phyloP scores from a whole-genome alignment of 2,797 vertebrate species.

The Aselliscus stoliczkanus region DNA sequence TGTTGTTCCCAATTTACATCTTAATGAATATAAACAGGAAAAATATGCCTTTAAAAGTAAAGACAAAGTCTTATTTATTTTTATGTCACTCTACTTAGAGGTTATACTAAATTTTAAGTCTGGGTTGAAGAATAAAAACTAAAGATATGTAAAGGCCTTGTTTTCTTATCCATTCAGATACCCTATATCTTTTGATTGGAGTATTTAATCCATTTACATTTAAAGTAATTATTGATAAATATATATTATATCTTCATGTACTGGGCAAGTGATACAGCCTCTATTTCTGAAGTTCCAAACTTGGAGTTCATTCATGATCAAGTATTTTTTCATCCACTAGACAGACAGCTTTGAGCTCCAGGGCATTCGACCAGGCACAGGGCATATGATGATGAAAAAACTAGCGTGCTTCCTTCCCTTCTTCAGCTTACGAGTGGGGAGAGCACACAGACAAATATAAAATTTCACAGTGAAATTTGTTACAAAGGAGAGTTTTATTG shows the following conservation, averaged over 20 bases:
- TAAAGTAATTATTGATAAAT: no score
- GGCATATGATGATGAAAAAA: not conserved
- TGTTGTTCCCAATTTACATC: not conserved
- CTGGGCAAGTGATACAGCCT: not conserved
- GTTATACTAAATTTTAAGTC: not conserved
- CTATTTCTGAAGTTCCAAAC: not conserved
- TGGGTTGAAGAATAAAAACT: not conserved
- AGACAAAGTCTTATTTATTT: not conserved
- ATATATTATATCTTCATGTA: no score
- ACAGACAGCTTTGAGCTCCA: not conserved
- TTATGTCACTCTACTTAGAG: not conserved
- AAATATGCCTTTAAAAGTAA: not conserved
- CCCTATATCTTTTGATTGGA: no score
- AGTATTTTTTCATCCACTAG: not conserved
- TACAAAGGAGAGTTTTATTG: conserved; percentile 16
- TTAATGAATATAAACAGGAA: not conserved
- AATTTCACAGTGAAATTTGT: conserved; percentile 4
- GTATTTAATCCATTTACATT: no score
- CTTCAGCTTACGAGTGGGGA: not conserved
- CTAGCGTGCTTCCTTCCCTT: not conserved
- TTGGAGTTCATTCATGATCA: not conserved
- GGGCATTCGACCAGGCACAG: not conserved
- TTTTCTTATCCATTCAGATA: no score
- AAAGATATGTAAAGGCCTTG: not conserved
- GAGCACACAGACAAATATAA: not conserved